These are phyloP conservation scores for Geotrypetes seraphini DNA, from an alignment of 2,797 vertebrate species.

Conservation along the genomic window DNA sequence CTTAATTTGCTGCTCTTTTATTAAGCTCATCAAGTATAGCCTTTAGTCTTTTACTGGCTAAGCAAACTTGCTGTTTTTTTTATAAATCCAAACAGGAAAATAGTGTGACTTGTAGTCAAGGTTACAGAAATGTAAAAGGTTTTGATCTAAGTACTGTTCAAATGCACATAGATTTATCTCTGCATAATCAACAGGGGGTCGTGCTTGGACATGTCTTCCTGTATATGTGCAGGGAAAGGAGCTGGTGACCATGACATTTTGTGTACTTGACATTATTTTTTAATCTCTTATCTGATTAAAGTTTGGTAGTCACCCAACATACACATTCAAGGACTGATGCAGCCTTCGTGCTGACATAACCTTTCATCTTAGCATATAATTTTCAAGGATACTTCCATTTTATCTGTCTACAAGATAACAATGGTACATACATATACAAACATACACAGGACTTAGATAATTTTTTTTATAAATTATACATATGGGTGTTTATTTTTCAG, in stretches of 20 bases:
- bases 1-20: slow-evolving; percentile 33
- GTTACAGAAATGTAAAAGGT: slow-evolving; percentile 29
- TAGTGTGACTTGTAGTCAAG: slow-evolving; percentile 36
- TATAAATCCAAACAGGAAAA: slow-evolving; percentile 46
- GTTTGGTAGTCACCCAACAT: neutral
- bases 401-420: slow-evolving; percentile 9
- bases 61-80: slow-evolving; percentile 34
- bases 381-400: slow-evolving; percentile 15
- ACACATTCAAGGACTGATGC: neutral
- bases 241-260: slow-evolving; percentile 8
- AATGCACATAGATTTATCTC: slow-evolving; percentile 25
- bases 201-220: neutral
- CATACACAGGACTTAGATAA: no score
- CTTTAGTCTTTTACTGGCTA: slow-evolving; percentile 49
- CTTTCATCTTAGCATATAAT: slow-evolving; percentile 8
- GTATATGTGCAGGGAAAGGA: neutral
- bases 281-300: neutral
- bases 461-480: no score
- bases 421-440: slow-evolving; percentile 3
- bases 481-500: no score
- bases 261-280: neutral
- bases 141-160: slow-evolving; percentile 21
- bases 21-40: slow-evolving; percentile 25
- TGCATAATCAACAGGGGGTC: slow-evolving; percentile 7
- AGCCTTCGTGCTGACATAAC: slow-evolving; percentile 1